These are phyloP conservation scores for Thyatira batis DNA, from an alignment of 2,888 invertebrate species.

Conservation along the genomic window DNA sequence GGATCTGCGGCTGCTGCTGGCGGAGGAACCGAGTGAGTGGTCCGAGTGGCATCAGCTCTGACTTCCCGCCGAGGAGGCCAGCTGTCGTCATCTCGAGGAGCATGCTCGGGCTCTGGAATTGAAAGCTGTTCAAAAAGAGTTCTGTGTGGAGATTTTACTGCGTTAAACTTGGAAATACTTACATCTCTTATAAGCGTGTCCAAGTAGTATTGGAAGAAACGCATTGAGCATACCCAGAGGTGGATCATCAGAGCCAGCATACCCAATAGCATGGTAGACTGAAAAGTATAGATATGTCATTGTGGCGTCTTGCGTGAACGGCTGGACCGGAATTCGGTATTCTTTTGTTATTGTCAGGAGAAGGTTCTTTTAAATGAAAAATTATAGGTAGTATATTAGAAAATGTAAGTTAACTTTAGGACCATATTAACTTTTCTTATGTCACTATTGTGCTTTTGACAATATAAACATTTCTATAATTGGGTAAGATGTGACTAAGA, in stretches of 20 bases:
- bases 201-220: constrained; percentile 75
- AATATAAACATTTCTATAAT: no score
- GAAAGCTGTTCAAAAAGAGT: not conserved
- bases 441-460: no score
- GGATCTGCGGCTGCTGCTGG: constrained; percentile 74
- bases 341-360: no score
- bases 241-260: constrained; percentile 76
- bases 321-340: no score
- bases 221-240: constrained; percentile 75
- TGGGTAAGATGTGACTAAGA: no score
- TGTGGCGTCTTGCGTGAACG: no score
- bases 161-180: constrained; percentile 45
- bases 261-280: constrained; percentile 72
- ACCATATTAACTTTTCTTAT: no score
- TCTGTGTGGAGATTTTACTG: not conserved
- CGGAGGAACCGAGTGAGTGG: constrained; percentile 67
- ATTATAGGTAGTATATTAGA: no score
- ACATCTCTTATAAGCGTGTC: constrained; percentile 74
- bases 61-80: constrained; percentile 58
- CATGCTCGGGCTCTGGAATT: constrained; percentile 63
- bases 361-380: no score
- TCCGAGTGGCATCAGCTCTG: constrained; percentile 58
- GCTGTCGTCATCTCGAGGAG: constrained; percentile 73
- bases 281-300: constrained; percentile 20
- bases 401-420: no score